Evolutionary conservation across 2,888 invertebrate species (phyloP).

Genomic region (Drosophila neutralis): DNA sequence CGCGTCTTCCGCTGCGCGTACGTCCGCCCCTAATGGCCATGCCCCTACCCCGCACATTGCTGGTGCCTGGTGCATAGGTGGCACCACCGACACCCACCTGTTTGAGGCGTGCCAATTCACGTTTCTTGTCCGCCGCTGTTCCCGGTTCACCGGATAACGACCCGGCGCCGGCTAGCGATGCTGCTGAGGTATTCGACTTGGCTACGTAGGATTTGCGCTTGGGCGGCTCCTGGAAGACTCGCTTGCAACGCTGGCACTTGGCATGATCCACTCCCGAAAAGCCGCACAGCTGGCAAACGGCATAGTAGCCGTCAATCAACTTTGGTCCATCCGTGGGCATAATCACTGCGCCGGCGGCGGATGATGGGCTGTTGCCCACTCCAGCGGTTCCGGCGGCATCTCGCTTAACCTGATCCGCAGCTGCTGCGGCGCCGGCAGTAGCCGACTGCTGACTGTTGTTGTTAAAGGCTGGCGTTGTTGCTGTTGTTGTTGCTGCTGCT

Average conservation of each 20-base stretch:
- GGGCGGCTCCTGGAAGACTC: constrained; percentile 90
- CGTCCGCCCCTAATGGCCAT: constrained; percentile 82
- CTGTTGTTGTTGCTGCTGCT: constrained; percentile 20
- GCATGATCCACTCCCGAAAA: constrained; percentile 91
- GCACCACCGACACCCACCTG: constrained; percentile 46
- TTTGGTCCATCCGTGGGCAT: constrained; percentile 86
- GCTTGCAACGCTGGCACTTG: constrained; percentile 90
- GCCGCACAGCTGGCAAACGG: constrained; percentile 93
- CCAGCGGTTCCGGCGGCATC: constrained; percentile 24
- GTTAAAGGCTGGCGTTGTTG: constrained; percentile 31
- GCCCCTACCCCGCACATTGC: constrained; percentile 68
- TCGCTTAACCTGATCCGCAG: constrained; percentile 50
- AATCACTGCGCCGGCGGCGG: constrained; percentile 69
- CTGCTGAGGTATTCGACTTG: constrained; percentile 57
- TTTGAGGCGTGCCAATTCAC: constrained; percentile 53
- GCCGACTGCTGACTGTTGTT: constrained; percentile 26
- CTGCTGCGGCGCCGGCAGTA: constrained; percentile 35
- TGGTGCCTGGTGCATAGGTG: constrained; percentile 34
- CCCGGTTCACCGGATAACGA: constrained; percentile 32
- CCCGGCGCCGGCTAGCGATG: constrained; percentile 29
- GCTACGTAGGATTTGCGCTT: constrained; percentile 85
- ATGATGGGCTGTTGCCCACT: constrained; percentile 17
- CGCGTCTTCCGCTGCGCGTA: constrained; percentile 83
- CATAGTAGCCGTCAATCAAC: constrained; percentile 89
- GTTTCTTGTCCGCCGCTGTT: constrained; percentile 73